Base-by-base conservation (phyloP, 2,888 invertebrate species). In the Andrena chrysosceles region DNA sequence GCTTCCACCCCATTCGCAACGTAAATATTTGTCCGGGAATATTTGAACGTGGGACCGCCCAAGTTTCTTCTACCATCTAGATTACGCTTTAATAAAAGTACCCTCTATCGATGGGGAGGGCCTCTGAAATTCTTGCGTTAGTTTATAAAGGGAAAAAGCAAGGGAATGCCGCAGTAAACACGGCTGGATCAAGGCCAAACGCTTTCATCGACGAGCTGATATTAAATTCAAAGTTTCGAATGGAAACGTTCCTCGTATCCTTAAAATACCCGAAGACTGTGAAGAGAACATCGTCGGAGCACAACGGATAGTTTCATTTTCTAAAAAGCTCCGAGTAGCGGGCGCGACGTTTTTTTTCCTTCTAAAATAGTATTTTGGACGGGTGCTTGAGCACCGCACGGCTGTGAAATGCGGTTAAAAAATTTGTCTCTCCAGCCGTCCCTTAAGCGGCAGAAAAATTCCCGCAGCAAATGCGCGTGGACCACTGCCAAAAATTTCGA, bases 121-220 rank as follows among this genome's bases (percentile, higher is more conserved):
- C 69, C 56, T 31, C 66, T 67, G 60, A 62, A 83, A 80, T 73
- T 74, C 73, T 71, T 77, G 49, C 75, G 75, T 69, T 64, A 68
- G 59, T 78, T 59, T 72, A 80, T 71, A 73, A 78, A 76, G 59
- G 52, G 66, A 66, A 73, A 59, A 77, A 77, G 70, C 42, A 74
- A 64, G 63, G 66, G 64, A 59, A 77, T 78, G 48, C 48, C 33
- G 35, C 63, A 35, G 70, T 72, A 74, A 72, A 74, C 73, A 64
- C 42, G 64, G 29, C 63, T 87, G 87, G 87, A 81, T 73, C 63
- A 64, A 64, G 63, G 87, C 85, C 87, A 87, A 77, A 68, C 81
- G 54, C 66, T 77, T 77, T 73, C 67, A 81, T 69, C 52, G 79
- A 74, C 72, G 77, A 64, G 69, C 64, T 59, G 79, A 84, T 77